Conservation (phyloP, 1,140 invertebrate species). For the Drosophila serrata region DNA sequence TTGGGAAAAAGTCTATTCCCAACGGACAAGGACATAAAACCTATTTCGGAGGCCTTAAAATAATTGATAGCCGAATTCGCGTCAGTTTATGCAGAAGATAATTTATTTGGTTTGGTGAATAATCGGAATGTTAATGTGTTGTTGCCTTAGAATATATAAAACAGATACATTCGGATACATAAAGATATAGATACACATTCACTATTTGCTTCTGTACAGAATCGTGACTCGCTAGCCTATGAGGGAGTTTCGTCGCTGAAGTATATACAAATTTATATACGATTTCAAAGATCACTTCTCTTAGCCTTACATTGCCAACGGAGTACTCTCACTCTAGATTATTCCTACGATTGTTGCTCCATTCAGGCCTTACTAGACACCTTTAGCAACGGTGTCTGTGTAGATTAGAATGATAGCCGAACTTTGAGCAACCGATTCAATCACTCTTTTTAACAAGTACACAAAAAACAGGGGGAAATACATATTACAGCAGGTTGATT, state of each 20-base stretch:
- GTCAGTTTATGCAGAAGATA: conserved; percentile 3
- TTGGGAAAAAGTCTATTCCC: conserved; percentile 45
- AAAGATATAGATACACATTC: conserved; percentile 41
- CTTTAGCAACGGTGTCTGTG: not conserved
- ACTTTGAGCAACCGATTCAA: conserved; percentile 21
- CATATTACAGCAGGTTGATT: conserved; percentile 20
- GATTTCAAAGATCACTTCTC: conserved; percentile 18
- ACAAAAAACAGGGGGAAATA: conserved; percentile 1
- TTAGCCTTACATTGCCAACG: not conserved
- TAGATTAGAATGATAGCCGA: not conserved
- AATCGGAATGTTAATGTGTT: conserved; percentile 42
- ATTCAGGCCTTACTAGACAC: not conserved
- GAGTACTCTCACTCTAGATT: not conserved
- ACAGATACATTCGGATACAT: conserved; percentile 33
- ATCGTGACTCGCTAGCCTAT: conserved; percentile 17
- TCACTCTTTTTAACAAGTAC: conserved; percentile 4
- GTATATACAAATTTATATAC: conserved; percentile 35
- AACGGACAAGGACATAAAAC: not conserved
- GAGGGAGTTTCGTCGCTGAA: conserved; percentile 24
- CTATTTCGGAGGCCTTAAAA: not conserved
- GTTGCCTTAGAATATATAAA: conserved; percentile 45
- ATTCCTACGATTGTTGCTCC: conserved; percentile 7
- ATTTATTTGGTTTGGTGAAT: conserved; percentile 50
- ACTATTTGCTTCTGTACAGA: conserved; percentile 26
- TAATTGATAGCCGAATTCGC: not conserved